phyloP scores from a whole-genome alignment of 2,888 invertebrate species.

The Pollenia amentaria region DNA sequence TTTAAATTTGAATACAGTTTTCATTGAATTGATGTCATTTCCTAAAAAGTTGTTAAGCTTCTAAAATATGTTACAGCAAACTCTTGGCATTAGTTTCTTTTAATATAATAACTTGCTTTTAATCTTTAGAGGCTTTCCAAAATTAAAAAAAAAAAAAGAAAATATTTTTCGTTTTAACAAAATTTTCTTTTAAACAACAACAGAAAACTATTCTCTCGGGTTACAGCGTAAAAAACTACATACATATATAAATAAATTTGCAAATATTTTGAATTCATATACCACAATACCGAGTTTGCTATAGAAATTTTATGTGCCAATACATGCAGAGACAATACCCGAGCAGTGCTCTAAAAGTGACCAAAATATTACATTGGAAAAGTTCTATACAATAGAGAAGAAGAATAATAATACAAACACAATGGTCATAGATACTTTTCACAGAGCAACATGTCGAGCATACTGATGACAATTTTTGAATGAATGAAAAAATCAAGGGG shows the following conservation, averaged over 20 bases:
- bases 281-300: constrained; percentile 31
- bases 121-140: background rate
- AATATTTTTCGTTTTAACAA: constrained; percentile 30
- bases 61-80: constrained; percentile 1
- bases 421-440: constrained; percentile 52
- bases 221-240: background rate
- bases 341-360: constrained; percentile 19
- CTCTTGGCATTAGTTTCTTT: constrained; percentile 18
- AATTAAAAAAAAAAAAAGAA: constrained; percentile 2
- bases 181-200: constrained; percentile 1
- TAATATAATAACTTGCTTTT: constrained; percentile 5
- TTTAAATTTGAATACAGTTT: too few relatives aligned
- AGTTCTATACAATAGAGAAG: background rate
- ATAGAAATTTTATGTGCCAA: constrained; percentile 12
- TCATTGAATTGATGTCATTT: background rate
- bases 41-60: background rate
- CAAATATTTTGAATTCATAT: constrained; percentile 59
- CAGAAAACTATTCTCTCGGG: constrained; percentile 30
- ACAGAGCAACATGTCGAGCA: constrained; percentile 14
- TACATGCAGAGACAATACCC: constrained; percentile 39
- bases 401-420: background rate
- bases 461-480: constrained; percentile 24
- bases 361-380: constrained; percentile 35
- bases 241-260: constrained; percentile 45
- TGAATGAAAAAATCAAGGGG: background rate